Evolutionary conservation across 2,888 invertebrate genomes (phyloP).

Genomic region (Pollenia angustigena): DNA sequence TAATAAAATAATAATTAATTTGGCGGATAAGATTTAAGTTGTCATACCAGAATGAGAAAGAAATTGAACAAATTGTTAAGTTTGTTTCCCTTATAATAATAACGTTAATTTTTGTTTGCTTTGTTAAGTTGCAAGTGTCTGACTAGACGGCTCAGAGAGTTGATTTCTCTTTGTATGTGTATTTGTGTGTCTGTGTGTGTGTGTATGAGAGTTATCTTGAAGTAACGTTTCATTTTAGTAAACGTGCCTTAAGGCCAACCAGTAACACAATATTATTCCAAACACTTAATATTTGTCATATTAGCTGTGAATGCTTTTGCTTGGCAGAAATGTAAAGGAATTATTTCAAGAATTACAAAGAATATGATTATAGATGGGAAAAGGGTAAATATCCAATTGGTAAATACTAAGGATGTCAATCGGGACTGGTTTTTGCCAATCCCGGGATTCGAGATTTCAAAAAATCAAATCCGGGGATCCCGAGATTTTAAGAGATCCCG

Average conservation of each 20-base stretch:
- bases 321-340: slow-evolving; percentile 19
- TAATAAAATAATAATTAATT: slow-evolving; percentile 72
- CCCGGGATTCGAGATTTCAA: too few species aligned
- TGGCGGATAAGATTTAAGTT: slow-evolving; percentile 70
- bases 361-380: neutral
- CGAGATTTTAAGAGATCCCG: too few species aligned
- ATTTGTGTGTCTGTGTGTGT: neutral
- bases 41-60: slow-evolving; percentile 54
- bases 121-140: neutral
- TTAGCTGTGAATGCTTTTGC: slow-evolving; percentile 53
- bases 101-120: neutral
- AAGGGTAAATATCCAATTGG: too few species aligned
- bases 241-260: slow-evolving; percentile 32
- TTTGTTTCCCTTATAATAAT: slow-evolving; percentile 3
- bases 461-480: too few species aligned
- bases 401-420: too few species aligned
- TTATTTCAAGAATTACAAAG: neutral
- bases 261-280: slow-evolving; percentile 67
- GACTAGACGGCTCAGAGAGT: neutral
- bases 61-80: slow-evolving; percentile 65
- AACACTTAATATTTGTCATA: slow-evolving; percentile 67
- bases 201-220: slow-evolving; percentile 8
- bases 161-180: neutral
- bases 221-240: slow-evolving; percentile 19
- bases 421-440: too few species aligned